These are phyloP conservation scores for Tridacna crocea DNA, from an alignment of 2,888 invertebrate species.

Conservation along the genomic window DNA sequence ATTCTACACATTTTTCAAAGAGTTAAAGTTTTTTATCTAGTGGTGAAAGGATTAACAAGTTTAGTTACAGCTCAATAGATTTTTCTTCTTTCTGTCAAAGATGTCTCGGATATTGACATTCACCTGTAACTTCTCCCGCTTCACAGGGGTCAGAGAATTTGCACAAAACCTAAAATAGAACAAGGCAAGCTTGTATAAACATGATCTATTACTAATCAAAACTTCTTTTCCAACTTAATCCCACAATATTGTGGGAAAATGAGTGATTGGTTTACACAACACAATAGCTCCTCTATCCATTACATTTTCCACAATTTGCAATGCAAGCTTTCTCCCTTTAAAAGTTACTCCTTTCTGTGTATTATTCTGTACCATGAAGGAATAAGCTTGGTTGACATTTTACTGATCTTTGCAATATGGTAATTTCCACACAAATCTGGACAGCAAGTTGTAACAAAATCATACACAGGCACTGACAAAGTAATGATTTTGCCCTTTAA, in stretches of 20 bases:
- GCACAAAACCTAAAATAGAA: conserved; percentile 84
- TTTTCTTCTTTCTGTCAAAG: conserved; percentile 80
- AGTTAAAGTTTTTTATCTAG: no score
- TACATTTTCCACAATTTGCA: not conserved
- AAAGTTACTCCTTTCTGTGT: no score
- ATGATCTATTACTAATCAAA: no score
- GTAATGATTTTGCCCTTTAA: no score
- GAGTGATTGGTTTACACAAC: not conserved
- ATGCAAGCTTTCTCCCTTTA: not conserved
- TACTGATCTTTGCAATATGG: no score
- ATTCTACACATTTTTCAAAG: no score
- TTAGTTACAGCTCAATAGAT: conserved; percentile 75
- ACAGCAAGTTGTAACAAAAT: no score
- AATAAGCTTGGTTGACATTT: no score
- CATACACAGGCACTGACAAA: no score
- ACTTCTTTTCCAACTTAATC: not conserved
- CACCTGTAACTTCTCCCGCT: conserved; percentile 89
- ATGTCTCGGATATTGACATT: conserved; percentile 92
- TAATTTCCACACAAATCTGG: no score
- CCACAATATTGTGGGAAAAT: not conserved
- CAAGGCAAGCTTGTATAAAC: not conserved
- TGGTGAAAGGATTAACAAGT: no score
- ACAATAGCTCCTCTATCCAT: not conserved
- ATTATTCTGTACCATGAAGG: no score
- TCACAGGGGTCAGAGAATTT: conserved; percentile 90